These are phyloP conservation scores for Yponomeuta sedellus DNA, from an alignment of 2,888 invertebrate species.

Conservation along the genomic window DNA sequence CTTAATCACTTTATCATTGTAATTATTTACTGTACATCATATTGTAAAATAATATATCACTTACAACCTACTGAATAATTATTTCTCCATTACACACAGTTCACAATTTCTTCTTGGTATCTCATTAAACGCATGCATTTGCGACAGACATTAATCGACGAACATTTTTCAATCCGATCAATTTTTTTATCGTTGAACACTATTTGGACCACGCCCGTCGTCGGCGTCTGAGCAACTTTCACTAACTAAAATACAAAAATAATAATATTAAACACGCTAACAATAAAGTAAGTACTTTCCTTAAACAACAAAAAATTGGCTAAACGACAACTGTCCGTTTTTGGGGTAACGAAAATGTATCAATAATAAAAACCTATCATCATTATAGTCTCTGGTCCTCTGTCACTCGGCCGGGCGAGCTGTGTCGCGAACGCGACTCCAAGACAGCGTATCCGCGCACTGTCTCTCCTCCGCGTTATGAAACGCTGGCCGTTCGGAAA, in stretches of 20 bases:
- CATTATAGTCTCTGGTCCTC: constrained; percentile 10
- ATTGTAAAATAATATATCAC: constrained; percentile 64
- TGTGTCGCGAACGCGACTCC: constrained; percentile 29
- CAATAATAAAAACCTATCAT: background rate
- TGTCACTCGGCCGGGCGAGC: constrained; percentile 23
- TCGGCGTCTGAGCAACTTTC: constrained; percentile 74
- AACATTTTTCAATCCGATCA: constrained; percentile 46
- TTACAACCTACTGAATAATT: constrained; percentile 47
- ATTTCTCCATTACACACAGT: constrained; percentile 36
- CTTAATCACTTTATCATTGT: constrained; percentile 53
- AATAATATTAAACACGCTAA: constrained; percentile 53
- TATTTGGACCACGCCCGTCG: constrained; percentile 69
- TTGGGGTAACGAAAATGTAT: constrained; percentile 39
- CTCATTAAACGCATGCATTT: background rate
- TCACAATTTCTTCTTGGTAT: constrained; percentile 1
- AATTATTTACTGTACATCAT: constrained; percentile 58
- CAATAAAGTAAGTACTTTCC: constrained; percentile 68
- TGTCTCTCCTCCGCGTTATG: constrained; percentile 18
- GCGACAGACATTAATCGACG: constrained; percentile 32
- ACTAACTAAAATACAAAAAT: constrained; percentile 61
- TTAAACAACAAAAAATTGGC: constrained; percentile 66
- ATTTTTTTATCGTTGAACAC: constrained; percentile 62
- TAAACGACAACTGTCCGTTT: constrained; percentile 54
- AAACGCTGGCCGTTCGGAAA: constrained; percentile 33
- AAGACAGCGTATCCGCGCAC: constrained; percentile 21